These are phyloP conservation scores for Perdita meconis DNA, from an alignment of 2,888 invertebrate species.

Conservation along the genomic window DNA sequence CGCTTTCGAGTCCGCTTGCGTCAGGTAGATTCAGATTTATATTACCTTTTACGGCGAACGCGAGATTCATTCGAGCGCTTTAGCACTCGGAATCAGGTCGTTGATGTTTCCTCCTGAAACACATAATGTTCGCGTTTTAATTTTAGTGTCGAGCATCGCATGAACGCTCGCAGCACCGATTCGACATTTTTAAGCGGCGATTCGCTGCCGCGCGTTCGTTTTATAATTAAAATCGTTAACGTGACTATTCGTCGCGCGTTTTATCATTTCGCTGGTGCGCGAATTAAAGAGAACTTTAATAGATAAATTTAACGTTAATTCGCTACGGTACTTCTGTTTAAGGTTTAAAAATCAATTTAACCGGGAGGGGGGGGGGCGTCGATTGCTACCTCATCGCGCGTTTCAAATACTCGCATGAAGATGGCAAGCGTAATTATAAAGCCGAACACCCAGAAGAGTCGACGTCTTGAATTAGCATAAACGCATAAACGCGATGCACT, in stretches of 20 bases:
- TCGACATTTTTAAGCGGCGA: constrained; percentile 3
- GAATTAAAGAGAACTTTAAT: constrained; percentile 26
- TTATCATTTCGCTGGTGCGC: background rate
- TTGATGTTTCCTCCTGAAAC: too few species aligned
- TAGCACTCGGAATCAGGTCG: too few species aligned
- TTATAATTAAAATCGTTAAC: constrained; percentile 29
- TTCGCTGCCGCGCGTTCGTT: background rate
- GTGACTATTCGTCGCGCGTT: background rate
- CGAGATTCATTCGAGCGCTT: background rate
- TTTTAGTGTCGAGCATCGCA: background rate
- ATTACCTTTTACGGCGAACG: background rate
- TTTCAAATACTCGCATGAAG: constrained; percentile 15
- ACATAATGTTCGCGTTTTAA: too few species aligned
- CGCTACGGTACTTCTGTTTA: constrained; percentile 10
- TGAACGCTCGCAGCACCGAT: constrained; percentile 6
- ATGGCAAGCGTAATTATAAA: constrained; percentile 55
- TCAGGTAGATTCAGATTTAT: background rate
- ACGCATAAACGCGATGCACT: constrained; percentile 37
- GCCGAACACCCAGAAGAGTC: constrained; percentile 37
- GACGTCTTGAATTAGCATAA: constrained; percentile 65
- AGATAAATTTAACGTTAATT: constrained; percentile 9
- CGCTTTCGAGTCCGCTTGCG: background rate
- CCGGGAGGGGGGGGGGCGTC: constrained; percentile 2
- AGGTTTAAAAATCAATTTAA: constrained; percentile 18
- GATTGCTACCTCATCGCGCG: constrained; percentile 14